phyloP scores from a whole-genome alignment of 2,888 invertebrate species.

The Imbricaverruca yamaguchii region DNA sequence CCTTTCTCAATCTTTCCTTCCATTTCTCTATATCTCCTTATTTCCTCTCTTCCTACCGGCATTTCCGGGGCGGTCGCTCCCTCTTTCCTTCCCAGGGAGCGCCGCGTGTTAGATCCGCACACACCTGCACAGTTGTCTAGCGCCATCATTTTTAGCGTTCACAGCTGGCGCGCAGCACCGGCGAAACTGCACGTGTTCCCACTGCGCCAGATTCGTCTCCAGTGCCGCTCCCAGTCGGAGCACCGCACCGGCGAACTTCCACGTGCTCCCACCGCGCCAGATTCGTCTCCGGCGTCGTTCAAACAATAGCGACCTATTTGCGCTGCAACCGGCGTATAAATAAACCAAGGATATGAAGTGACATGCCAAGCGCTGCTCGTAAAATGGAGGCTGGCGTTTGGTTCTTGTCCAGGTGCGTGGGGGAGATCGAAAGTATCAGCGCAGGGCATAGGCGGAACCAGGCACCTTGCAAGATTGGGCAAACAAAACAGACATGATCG shows the following conservation, averaged over 20 bases:
- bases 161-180: neutral
- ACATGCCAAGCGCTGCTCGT: neutral
- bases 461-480: neutral
- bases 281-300: neutral
- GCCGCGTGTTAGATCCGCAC: no score
- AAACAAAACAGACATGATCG: no score
- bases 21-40: no score
- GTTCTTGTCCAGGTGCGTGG: neutral
- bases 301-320: constrained; percentile 11
- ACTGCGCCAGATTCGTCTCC: neutral
- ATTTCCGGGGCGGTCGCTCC: no score
- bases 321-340: constrained; percentile 9
- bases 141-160: no score
- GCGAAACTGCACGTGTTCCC: neutral
- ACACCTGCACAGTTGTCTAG: no score
- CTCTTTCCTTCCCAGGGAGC: no score
- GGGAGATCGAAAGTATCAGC: neutral
- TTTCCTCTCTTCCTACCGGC: no score
- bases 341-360: constrained; percentile 1
- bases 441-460: neutral
- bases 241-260: neutral
- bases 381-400: neutral
- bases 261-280: neutral
- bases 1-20: no score
- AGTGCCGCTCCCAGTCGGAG: neutral